These are phyloP conservation scores for Symphodus melops DNA, from an alignment of 2,113 vertebrate genomes.

Conservation along the genomic window DNA sequence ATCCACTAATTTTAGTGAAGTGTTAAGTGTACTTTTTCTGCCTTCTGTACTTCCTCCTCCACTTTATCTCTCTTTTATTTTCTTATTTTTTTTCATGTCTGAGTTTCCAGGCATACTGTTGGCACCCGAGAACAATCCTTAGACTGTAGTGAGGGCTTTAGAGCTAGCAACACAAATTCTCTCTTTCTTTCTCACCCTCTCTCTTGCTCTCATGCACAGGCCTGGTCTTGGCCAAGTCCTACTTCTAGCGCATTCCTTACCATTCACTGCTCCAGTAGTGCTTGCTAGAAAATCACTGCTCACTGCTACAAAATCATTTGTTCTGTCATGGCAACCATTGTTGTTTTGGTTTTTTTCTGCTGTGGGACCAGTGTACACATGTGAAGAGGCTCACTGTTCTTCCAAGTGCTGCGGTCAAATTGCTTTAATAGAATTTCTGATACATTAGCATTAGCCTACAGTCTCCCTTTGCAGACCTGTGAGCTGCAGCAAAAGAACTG, in stretches of 20 bases:
- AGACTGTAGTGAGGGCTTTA: constrained; percentile 42
- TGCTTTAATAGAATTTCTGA: background rate
- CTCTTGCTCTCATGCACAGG: constrained; percentile 20
- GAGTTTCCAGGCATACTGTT: constrained; percentile 59
- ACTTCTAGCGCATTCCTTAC: constrained; percentile 45
- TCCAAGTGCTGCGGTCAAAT: background rate
- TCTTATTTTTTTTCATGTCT: constrained; percentile 2
- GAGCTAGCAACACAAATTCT: constrained; percentile 17
- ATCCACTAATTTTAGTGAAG: background rate
- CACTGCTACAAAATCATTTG: constrained; percentile 22
- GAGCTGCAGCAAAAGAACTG: constrained; percentile 23
- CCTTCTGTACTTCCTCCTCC: constrained; percentile 8
- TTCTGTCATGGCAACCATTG: constrained; percentile 10
- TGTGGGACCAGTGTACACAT: background rate
- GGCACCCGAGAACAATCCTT: constrained; percentile 51
- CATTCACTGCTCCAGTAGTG: background rate
- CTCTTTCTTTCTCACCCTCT: background rate
- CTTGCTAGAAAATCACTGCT: constrained; percentile 25
- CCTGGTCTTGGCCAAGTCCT: constrained; percentile 36
- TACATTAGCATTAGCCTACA: constrained; percentile 25
- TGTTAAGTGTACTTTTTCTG: constrained; percentile 3
- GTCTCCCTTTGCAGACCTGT: constrained; percentile 12
- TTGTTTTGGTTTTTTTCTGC: background rate
- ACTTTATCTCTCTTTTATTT: constrained; percentile 9
- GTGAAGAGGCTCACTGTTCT: background rate